Conservation (phyloP, 1,140 invertebrate genomes). For the Macrostomum lignano region DNA sequence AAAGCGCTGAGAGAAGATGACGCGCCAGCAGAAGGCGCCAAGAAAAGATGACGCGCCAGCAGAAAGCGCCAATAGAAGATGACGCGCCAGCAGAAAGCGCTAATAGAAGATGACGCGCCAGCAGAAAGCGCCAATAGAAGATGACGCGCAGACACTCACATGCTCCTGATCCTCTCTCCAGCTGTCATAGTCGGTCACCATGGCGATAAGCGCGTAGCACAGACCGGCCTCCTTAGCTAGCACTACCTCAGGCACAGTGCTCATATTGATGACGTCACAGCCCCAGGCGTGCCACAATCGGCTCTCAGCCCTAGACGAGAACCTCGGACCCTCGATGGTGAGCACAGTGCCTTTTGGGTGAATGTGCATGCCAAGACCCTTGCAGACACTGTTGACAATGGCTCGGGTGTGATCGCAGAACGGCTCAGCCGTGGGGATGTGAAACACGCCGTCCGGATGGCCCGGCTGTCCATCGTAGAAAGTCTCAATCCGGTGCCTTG, state of each 20-base stretch:
- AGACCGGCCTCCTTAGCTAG: slow-evolving; percentile 76
- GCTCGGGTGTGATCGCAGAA: slow-evolving; percentile 43
- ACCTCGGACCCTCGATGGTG: slow-evolving; percentile 70
- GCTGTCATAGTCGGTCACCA: slow-evolving; percentile 90
- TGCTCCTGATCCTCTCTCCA: slow-evolving; percentile 46
- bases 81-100: too few relatives aligned
- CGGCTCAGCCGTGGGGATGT: slow-evolving; percentile 62
- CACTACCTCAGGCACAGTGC: slow-evolving; percentile 63
- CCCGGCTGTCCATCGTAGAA: slow-evolving; percentile 51
- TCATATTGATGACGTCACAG: slow-evolving; percentile 78
- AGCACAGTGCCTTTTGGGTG: slow-evolving; percentile 51
- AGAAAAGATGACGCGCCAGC: too few relatives aligned
- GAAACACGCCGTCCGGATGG: slow-evolving; percentile 43
- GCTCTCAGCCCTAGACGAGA: slow-evolving; percentile 71
- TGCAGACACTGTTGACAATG: slow-evolving; percentile 37
- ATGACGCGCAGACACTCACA: too few relatives aligned
- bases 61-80: too few relatives aligned
- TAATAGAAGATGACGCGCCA: too few relatives aligned
- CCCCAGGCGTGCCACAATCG: slow-evolving; percentile 55
- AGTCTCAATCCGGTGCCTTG: slow-evolving; percentile 40
- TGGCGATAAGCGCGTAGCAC: slow-evolving; percentile 58
- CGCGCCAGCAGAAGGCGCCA: too few relatives aligned
- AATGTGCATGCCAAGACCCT: slow-evolving; percentile 32
- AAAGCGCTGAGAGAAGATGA: too few relatives aligned
- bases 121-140: too few relatives aligned